phyloP scores from a whole-genome alignment of 1,140 invertebrate species.

The Drosophila cardini region DNA sequence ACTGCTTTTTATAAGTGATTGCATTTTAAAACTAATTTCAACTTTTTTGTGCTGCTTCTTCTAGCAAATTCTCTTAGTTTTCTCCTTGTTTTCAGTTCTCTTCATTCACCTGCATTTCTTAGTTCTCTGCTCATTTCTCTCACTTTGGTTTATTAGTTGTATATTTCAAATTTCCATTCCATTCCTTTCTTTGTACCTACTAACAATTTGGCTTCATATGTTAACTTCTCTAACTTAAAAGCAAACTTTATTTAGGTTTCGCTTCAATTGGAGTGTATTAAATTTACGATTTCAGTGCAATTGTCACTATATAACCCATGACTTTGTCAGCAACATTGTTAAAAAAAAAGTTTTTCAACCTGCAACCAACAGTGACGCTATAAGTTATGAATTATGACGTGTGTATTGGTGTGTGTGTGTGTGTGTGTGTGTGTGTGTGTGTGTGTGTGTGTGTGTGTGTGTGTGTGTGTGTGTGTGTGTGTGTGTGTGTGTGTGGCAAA shows the following conservation, averaged over 20 bases:
- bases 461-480: constrained; percentile 6
- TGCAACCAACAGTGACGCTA: constrained; percentile 23
- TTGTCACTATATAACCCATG: constrained; percentile 26
- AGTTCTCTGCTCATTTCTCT: too few relatives aligned
- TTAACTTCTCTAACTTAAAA: not conserved
- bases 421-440: constrained; percentile 4
- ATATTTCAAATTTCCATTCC: too few relatives aligned
- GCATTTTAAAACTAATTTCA: too few relatives aligned
- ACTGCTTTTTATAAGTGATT: too few relatives aligned
- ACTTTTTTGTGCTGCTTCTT: too few relatives aligned
- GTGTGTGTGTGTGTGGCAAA: constrained; percentile 31
- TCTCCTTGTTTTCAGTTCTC: too few relatives aligned
- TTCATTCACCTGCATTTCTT: too few relatives aligned
- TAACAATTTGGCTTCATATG: too few relatives aligned
- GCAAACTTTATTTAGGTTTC: not conserved
- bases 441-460: constrained; percentile 13
- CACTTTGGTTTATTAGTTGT: too few relatives aligned
- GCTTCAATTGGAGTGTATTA: constrained; percentile 37
- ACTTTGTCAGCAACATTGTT: constrained; percentile 44
- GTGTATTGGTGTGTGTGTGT: constrained; percentile 8
- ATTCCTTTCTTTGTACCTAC: too few relatives aligned
- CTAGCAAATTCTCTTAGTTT: too few relatives aligned
- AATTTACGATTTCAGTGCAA: constrained; percentile 39
- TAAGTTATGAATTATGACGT: constrained; percentile 66
- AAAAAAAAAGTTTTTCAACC: constrained; percentile 34